Conservation (phyloP, 1,140 invertebrate genomes). For the Dreissena rostriformis region DNA sequence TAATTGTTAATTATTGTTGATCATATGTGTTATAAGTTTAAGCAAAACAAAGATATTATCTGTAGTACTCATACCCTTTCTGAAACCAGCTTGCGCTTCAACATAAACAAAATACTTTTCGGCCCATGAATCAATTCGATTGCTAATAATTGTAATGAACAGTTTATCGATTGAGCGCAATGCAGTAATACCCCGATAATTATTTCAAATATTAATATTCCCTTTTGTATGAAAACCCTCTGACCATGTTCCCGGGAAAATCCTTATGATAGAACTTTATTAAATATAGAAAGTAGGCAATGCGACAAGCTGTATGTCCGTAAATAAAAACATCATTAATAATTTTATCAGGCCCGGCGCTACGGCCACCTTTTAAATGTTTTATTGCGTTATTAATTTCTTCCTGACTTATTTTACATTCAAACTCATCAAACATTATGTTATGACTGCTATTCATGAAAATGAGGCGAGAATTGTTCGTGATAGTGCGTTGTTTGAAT, state of each 20-base stretch:
- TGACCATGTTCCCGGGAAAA: background rate
- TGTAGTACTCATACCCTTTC: conserved; percentile 5
- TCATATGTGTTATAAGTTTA: conserved; percentile 1
- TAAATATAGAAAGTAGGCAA: background rate
- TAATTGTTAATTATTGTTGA: background rate
- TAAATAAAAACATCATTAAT: background rate
- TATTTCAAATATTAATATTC: background rate
- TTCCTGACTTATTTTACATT: background rate
- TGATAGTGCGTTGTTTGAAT: too few relatives aligned
- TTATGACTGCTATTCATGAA: too few relatives aligned
- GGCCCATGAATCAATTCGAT: conserved; percentile 14
- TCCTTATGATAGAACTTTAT: background rate
- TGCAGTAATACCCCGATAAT: background rate
- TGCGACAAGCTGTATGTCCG: background rate
- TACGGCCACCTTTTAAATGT: background rate
- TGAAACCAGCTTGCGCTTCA: conserved; percentile 25
- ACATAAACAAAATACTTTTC: background rate
- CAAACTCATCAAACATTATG: conserved; percentile 2
- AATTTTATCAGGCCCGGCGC: background rate
- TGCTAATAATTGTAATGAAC: conserved; percentile 7
- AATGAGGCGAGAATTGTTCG: too few relatives aligned
- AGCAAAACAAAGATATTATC: conserved; percentile 39
- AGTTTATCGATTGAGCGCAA: background rate
- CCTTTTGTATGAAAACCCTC: background rate
- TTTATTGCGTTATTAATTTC: conserved; percentile 2